A percentile compares a stretch with the other conserved stretches of the same genome.
Evolutionary conservation across 2,113 vertebrate genomes (phyloP).

Genomic region (Seriola aureovittata): DNA sequence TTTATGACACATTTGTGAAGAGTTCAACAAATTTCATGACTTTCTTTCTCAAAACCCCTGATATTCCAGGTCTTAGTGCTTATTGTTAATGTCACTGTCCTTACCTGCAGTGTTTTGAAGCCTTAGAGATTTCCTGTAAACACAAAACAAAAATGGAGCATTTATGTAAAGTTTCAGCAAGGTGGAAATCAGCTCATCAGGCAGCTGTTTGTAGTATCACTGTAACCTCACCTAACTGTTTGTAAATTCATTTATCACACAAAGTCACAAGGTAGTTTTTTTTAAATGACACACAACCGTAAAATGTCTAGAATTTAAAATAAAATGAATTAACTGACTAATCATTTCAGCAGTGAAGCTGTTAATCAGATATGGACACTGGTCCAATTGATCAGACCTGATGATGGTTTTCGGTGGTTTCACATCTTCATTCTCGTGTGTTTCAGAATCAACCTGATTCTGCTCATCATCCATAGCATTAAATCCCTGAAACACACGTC

Average conservation of each 20-base stretch:
- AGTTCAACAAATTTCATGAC: not conserved
- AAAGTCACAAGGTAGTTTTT: too few species aligned
- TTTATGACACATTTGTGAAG: not conserved
- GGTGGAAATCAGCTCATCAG: too few species aligned
- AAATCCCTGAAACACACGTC: conserved; percentile 10
- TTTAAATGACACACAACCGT: too few species aligned
- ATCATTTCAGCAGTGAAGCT: too few species aligned
- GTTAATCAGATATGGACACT: not conserved
- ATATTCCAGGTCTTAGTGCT: too few species aligned
- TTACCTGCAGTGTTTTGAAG: conserved; percentile 26
- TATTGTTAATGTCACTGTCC: not conserved
- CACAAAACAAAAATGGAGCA: not conserved
- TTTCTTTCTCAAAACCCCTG: not conserved
- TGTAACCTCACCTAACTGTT: too few species aligned
- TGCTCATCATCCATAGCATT: not conserved
- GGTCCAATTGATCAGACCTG: not conserved
- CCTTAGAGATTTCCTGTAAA: conserved; percentile 46
- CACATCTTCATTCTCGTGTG: not conserved
- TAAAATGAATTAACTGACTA: too few species aligned
- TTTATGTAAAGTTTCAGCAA: too few species aligned
- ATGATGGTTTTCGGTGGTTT: not conserved
- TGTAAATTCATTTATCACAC: too few species aligned
- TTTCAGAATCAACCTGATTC: not conserved
- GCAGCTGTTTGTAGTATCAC: too few species aligned
- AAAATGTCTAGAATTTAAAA: too few species aligned